Conservation (phyloP, 1,140 invertebrate species). For the Dolichoris vasculosae region DNA sequence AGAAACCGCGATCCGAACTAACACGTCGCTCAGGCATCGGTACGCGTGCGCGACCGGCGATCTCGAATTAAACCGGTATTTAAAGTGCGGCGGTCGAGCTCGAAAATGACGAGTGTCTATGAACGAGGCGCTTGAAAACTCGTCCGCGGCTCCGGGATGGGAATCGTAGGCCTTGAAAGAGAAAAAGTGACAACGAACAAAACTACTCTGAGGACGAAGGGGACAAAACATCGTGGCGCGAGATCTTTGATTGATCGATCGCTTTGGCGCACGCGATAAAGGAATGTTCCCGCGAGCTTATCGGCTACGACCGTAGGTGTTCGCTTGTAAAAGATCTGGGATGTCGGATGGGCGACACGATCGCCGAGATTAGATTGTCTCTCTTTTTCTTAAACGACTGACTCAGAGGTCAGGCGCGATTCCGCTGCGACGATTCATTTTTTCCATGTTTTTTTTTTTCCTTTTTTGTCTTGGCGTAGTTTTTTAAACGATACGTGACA, state of each 20-base stretch:
- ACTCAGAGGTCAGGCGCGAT: background rate
- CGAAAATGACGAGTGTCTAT: constrained; percentile 18
- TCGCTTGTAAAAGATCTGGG: constrained; percentile 28
- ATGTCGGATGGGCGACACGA: constrained; percentile 36
- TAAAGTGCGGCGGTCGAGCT: background rate
- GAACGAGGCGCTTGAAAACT: background rate
- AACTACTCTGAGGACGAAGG: background rate
- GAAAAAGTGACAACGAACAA: background rate
- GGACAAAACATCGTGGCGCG: background rate
- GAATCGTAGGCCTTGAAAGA: too few species aligned
- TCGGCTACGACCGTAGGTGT: constrained; percentile 33
- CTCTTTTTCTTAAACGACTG: background rate
- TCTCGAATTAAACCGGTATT: constrained; percentile 50
- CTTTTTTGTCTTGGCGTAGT: background rate
- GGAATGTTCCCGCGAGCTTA: constrained; percentile 41
- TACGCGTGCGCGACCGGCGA: background rate
- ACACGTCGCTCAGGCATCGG: background rate
- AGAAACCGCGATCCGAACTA: background rate
- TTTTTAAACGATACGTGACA: background rate
- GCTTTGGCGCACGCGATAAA: constrained; percentile 30
- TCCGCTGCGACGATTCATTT: background rate
- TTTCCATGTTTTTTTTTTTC: background rate
- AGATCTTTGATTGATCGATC: constrained; percentile 49
- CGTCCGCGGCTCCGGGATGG: too few species aligned
- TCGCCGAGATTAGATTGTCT: constrained; percentile 39